Percentiles rank a stretch among this genome's conserved stretches.
These are phyloP conservation scores for Lethenteron reissneri DNA, from an alignment of 2,113 vertebrate species.

Conservation along the genomic window DNA sequence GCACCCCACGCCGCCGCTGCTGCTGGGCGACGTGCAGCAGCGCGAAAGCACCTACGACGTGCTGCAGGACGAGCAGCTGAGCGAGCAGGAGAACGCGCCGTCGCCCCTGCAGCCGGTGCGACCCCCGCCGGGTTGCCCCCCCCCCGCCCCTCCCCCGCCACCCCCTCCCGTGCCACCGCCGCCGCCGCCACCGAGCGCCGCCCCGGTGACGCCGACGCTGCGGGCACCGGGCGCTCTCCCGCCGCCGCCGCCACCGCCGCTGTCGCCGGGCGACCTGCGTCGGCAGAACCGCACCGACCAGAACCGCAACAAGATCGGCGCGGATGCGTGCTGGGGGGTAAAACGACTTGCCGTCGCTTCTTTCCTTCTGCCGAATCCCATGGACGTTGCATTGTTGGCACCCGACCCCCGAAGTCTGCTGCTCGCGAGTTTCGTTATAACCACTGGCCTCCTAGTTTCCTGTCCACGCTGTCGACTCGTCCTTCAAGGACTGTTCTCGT, in stretches of 20 bases:
- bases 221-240: not conserved
- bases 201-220: not conserved
- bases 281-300: too few relatives aligned
- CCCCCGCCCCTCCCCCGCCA: not conserved
- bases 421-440: too few relatives aligned
- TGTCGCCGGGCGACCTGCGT: too few relatives aligned
- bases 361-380: too few relatives aligned
- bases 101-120: conserved; percentile 16
- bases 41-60: conserved; percentile 94
- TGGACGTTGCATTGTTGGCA: too few relatives aligned
- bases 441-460: too few relatives aligned
- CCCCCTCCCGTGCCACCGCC: not conserved
- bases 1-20: conserved; percentile 49
- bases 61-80: conserved; percentile 85
- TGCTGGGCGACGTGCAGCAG: conserved; percentile 29
- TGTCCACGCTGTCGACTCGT: too few relatives aligned
- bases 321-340: too few relatives aligned
- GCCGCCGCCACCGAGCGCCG: not conserved
- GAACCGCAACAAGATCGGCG: too few relatives aligned
- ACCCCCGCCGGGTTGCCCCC: conserved; percentile 27
- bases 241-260: not conserved
- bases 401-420: too few relatives aligned
- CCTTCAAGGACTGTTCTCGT: too few relatives aligned
- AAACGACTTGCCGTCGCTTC: too few relatives aligned
- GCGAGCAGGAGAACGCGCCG: conserved; percentile 57